These are phyloP conservation scores for Caerostris extrusa DNA, from an alignment of 1,140 invertebrate species.

Conservation along the genomic window DNA sequence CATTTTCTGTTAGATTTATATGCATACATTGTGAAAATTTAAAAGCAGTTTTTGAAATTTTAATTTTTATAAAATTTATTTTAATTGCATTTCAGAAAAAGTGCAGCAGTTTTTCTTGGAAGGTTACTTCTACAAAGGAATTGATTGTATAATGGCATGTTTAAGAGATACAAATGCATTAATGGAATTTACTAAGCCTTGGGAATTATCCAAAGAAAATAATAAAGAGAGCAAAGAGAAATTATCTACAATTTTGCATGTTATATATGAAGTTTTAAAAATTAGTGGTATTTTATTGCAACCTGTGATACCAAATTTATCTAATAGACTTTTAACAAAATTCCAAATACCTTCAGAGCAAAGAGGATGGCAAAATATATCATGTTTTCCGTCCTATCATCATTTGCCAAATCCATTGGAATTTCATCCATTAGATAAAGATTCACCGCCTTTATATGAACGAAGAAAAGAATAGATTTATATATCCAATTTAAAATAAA, in stretches of 20 bases:
- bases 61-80: background rate
- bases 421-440: background rate
- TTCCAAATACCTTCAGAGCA: constrained; percentile 79
- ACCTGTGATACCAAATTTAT: constrained; percentile 91
- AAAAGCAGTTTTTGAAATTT: too few species aligned
- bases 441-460: constrained; percentile 53
- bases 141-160: constrained; percentile 88
- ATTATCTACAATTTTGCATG: constrained; percentile 88
- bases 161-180: constrained; percentile 92
- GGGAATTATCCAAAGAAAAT: constrained; percentile 88
- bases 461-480: constrained; percentile 24
- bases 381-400: constrained; percentile 69
- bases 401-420: constrained; percentile 41
- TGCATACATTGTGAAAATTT: too few species aligned
- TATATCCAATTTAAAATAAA: background rate
- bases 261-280: constrained; percentile 92
- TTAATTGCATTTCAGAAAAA: constrained; percentile 60
- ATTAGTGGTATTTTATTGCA: constrained; percentile 89
- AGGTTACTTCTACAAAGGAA: constrained; percentile 91
- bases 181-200: constrained; percentile 92
- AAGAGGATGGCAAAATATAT: constrained; percentile 70
- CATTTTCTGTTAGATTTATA: too few species aligned
- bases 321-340: constrained; percentile 83
- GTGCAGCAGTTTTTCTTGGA: constrained; percentile 86
- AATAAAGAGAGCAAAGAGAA: constrained; percentile 81